phyloP scores from a whole-genome alignment of 2,888 invertebrate species.

The Sminthurinus aureus region DNA sequence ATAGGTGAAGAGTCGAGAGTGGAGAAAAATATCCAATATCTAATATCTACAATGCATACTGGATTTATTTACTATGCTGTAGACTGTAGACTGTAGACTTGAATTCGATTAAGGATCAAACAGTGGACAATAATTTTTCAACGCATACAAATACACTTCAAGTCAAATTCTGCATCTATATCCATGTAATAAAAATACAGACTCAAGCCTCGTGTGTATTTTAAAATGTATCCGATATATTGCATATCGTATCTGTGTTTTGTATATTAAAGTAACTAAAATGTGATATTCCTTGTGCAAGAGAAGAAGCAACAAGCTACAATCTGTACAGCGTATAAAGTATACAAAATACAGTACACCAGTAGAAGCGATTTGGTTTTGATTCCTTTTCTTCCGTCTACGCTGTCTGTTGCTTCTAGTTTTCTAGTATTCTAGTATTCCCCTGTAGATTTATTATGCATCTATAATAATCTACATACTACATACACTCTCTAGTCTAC shows the following conservation, averaged over 20 bases:
- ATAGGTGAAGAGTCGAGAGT: background rate
- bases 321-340: background rate
- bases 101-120: background rate
- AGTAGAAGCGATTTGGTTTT: background rate
- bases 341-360: background rate
- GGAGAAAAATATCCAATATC: constrained; percentile 10
- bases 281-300: background rate
- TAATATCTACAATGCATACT: background rate
- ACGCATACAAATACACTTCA: too few relatives aligned
- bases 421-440: too few relatives aligned
- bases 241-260: too few relatives aligned
- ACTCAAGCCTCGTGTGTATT: too few relatives aligned
- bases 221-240: too few relatives aligned
- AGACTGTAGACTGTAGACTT: too few relatives aligned
- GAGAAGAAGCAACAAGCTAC: background rate
- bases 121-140: background rate
- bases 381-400: constrained; percentile 8
- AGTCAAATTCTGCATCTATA: too few relatives aligned
- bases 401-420: background rate
- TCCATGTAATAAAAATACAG: too few relatives aligned
- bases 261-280: too few relatives aligned
- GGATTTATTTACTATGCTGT: background rate
- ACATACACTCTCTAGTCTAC: background rate
- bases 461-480: background rate
- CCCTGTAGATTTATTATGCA: background rate